A percentile compares a stretch with the other conserved stretches of the same genome.
Conservation (phyloP, 1,140 invertebrate species). For the Drosophila nikananu region DNA sequence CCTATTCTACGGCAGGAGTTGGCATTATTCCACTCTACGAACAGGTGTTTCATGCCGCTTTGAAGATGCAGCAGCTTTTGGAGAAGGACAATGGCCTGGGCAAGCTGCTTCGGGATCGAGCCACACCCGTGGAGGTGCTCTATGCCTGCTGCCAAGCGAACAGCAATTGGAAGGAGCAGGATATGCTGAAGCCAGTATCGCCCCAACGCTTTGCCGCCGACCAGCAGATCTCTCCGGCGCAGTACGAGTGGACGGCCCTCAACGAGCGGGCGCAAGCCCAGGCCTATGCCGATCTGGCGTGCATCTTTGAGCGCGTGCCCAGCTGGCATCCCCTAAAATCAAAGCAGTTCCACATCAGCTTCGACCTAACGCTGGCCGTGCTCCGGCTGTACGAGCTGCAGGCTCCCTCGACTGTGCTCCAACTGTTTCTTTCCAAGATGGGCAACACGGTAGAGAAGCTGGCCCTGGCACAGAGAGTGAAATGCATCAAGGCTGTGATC, state of each 20-base stretch:
- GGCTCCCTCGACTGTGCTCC: slow-evolving; percentile 71
- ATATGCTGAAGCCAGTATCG: slow-evolving; percentile 54
- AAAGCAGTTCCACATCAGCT: slow-evolving; percentile 83
- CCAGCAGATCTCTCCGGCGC: slow-evolving; percentile 72
- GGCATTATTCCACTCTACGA: slow-evolving; percentile 69
- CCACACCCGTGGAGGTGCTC: slow-evolving; percentile 75
- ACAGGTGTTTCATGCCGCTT: slow-evolving; percentile 65
- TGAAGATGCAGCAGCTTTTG: slow-evolving; percentile 65
- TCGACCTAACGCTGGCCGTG: slow-evolving; percentile 73
- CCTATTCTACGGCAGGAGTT: slow-evolving; percentile 66
- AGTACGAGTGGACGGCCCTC: slow-evolving; percentile 83
- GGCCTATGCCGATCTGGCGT: slow-evolving; percentile 78
- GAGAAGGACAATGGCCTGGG: slow-evolving; percentile 55
- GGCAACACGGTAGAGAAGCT: slow-evolving; percentile 74
- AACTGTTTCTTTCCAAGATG: slow-evolving; percentile 79
- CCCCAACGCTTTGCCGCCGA: slow-evolving; percentile 75
- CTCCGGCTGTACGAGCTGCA: slow-evolving; percentile 69
- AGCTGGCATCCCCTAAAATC: slow-evolving; percentile 76
- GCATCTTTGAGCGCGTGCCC: slow-evolving; percentile 81
- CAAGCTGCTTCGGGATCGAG: slow-evolving; percentile 32
- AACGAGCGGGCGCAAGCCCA: slow-evolving; percentile 80
- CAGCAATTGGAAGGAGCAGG: slow-evolving; percentile 81
- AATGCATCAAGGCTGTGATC: slow-evolving; percentile 76
- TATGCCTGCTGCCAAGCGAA: slow-evolving; percentile 75
- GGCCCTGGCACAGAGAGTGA: slow-evolving; percentile 67